Conservation (phyloP, 2,888 invertebrate genomes). For the Heliconius charithonia region DNA sequence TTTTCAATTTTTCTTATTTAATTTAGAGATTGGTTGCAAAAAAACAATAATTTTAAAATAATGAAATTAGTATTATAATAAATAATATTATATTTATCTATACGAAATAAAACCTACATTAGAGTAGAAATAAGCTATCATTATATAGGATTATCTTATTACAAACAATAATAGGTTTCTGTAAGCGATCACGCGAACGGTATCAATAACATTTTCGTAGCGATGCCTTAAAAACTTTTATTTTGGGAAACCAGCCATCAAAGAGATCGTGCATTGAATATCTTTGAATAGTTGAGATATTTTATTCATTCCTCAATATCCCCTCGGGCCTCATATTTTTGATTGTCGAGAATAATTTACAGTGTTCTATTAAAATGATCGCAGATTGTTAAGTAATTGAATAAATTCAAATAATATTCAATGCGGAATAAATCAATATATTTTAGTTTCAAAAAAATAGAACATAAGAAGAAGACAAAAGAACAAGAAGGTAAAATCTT, state of each 20-base stretch:
- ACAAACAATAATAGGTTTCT: constrained; percentile 24
- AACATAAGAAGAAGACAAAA: too few species aligned
- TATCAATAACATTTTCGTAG: constrained; percentile 28
- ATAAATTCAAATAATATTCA: too few species aligned
- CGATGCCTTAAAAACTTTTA: constrained; percentile 32
- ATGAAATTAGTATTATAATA: background rate
- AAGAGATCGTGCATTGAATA: constrained; percentile 44
- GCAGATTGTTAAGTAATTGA: background rate
- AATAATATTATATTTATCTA: background rate
- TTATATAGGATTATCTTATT: constrained; percentile 9
- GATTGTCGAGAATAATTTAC: constrained; percentile 11
- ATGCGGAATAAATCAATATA: too few species aligned
- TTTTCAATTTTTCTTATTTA: background rate
- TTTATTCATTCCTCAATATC: constrained; percentile 46
- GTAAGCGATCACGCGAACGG: constrained; percentile 32
- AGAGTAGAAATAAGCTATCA: background rate
- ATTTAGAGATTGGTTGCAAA: background rate
- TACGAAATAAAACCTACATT: background rate
- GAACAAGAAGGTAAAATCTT: too few species aligned
- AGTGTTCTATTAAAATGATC: background rate
- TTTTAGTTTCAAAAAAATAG: too few species aligned
- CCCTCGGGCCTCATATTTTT: constrained; percentile 8
- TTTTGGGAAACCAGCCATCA: constrained; percentile 38
- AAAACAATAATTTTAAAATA: too few species aligned
- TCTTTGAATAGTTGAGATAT: constrained; percentile 44